Conservation (phyloP, 2,888 invertebrate species). For the Palloptera scutellata region DNA sequence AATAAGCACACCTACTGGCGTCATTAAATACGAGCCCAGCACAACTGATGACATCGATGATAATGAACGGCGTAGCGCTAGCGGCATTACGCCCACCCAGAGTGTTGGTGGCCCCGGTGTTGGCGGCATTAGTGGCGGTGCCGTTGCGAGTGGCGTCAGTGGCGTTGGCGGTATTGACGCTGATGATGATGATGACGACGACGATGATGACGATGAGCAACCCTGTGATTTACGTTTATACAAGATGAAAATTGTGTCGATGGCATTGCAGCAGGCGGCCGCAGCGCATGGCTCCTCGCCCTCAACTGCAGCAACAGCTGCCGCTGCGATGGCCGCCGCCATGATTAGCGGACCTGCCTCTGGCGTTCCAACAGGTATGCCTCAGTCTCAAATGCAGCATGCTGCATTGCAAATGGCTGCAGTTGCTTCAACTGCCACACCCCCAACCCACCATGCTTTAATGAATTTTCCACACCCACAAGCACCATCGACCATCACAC, state of each 20-base stretch:
- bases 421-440: slow-evolving; percentile 57
- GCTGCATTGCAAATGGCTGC: slow-evolving; percentile 41
- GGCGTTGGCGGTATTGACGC: slow-evolving; percentile 27
- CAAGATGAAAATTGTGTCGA: slow-evolving; percentile 53
- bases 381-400: slow-evolving; percentile 41
- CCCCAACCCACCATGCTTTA: slow-evolving; percentile 42
- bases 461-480: slow-evolving; percentile 43
- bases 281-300: no score
- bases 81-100: slow-evolving; percentile 20
- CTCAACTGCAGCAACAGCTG: slow-evolving; percentile 15
- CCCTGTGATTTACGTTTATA: slow-evolving; percentile 62
- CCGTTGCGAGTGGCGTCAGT: slow-evolving; percentile 17
- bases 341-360: slow-evolving; percentile 35
- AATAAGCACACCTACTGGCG: slow-evolving; percentile 36
- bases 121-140: slow-evolving; percentile 28
- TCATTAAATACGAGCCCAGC: slow-evolving; percentile 56
- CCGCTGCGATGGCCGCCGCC: slow-evolving; percentile 38
- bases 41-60: slow-evolving; percentile 45
- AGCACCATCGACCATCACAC: slow-evolving; percentile 41
- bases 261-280: slow-evolving; percentile 50
- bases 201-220: slow-evolving; percentile 53
- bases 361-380: slow-evolving; percentile 43
- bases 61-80: slow-evolving; percentile 38
- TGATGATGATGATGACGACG: slow-evolving; percentile 45
- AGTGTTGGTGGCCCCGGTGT: slow-evolving; percentile 42